These are phyloP conservation scores for Exephanes ischioxanthus DNA, from an alignment of 2,888 invertebrate genomes.

Conservation along the genomic window DNA sequence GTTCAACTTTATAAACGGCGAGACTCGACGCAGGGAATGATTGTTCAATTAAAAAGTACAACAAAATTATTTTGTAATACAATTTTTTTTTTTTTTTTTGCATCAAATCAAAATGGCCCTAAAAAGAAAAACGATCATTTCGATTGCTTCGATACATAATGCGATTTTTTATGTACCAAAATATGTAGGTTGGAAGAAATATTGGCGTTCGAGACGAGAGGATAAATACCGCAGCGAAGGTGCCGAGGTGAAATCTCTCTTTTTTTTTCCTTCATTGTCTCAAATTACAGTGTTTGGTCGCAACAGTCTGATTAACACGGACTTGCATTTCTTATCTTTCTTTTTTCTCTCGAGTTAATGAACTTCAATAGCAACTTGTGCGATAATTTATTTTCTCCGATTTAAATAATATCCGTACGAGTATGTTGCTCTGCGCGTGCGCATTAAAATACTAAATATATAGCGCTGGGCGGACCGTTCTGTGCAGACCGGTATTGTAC, in stretches of 20 bases:
- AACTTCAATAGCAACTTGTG: not conserved
- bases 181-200: not conserved
- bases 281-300: not conserved
- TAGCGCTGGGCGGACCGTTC: not conserved
- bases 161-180: not conserved
- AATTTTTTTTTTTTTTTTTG: not conserved
- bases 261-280: not conserved
- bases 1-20: not conserved
- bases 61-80: not conserved
- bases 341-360: not conserved
- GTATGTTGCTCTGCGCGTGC: not conserved
- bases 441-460: not conserved
- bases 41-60: not conserved
- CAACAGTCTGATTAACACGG: not conserved
- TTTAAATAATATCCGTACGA: constrained; percentile 1
- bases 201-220: not conserved
- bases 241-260: not conserved
- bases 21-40: not conserved
- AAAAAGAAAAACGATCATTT: too few relatives aligned
- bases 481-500: not conserved
- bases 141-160: not conserved
- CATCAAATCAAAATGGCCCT: not conserved
- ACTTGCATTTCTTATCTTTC: not conserved
- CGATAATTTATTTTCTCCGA: not conserved
- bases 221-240: too few relatives aligned